Percentiles rank a stretch among this genome's conserved stretches.
Conservation (phyloP, 2,113 vertebrate species). For the Eubucco bourcierii region DNA sequence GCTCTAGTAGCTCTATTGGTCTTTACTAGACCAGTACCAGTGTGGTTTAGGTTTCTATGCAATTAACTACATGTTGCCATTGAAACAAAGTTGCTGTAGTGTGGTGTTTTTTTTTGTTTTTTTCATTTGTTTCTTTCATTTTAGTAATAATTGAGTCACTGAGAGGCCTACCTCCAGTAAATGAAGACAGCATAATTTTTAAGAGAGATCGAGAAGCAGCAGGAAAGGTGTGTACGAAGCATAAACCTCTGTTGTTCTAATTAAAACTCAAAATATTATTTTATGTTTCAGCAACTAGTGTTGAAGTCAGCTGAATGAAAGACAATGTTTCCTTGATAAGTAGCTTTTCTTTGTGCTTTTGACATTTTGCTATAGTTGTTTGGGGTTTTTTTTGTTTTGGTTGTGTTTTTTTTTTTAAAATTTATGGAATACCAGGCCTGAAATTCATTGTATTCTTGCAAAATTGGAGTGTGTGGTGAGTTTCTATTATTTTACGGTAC, state of each 20-base stretch:
- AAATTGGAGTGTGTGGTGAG: not conserved
- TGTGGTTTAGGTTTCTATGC: not conserved
- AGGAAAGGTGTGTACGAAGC: slow-evolving; percentile 82
- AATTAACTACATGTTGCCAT: not conserved
- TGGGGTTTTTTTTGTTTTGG: not conserved
- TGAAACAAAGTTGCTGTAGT: not conserved
- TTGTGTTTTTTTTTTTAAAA: not conserved
- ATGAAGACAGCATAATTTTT: slow-evolving; percentile 91
- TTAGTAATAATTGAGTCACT: slow-evolving; percentile 89
- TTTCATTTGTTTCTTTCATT: not conserved
- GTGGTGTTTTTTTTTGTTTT: not conserved
- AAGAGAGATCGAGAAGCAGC: slow-evolving; percentile 78
- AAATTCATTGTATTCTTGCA: not conserved
- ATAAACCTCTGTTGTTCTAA: not conserved
- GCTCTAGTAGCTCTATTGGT: too few species aligned
- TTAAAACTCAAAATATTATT: not conserved
- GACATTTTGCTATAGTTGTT: not conserved
- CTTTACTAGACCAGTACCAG: not conserved
- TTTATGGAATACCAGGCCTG: not conserved
- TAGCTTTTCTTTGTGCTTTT: not conserved
- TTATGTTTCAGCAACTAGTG: not conserved
- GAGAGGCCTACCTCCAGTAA: slow-evolving; percentile 83
- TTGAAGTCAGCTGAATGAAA: not conserved
- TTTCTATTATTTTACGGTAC: not conserved
- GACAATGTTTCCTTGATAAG: not conserved